These are phyloP conservation scores for Bubo bubo DNA, from an alignment of 2,113 vertebrate genomes.

Conservation along the genomic window DNA sequence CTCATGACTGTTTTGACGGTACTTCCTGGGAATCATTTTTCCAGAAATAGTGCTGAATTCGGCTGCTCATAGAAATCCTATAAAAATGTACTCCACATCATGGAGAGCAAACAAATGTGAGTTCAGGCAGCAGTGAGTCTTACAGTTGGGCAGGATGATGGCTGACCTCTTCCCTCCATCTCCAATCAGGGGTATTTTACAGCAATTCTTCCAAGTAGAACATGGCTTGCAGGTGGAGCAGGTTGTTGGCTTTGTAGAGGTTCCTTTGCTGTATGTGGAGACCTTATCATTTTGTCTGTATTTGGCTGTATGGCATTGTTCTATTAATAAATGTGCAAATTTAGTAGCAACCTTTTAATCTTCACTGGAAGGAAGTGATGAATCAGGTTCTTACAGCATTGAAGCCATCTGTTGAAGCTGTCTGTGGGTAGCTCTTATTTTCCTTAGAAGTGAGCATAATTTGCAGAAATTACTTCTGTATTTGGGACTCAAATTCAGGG, in stretches of 20 bases:
- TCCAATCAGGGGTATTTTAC: not conserved
- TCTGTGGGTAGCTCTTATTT: not conserved
- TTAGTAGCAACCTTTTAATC: not conserved
- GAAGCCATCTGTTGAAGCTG: not conserved
- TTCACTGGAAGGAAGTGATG: not conserved
- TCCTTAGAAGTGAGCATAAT: not conserved
- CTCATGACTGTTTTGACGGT: not conserved
- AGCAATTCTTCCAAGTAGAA: not conserved
- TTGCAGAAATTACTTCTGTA: not conserved
- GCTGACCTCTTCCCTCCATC: not conserved
- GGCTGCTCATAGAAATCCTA: not conserved
- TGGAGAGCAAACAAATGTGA: accelerated
- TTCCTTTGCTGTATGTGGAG: not conserved
- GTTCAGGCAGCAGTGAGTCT: not conserved
- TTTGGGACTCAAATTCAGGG: not conserved
- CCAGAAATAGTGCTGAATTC: not conserved
- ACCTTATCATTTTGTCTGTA: not conserved
- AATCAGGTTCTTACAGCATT: not conserved
- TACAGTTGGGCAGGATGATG: not conserved
- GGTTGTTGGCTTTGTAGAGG: not conserved
- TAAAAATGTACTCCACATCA: not conserved
- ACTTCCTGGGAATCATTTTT: not conserved
- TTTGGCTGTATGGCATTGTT: not conserved
- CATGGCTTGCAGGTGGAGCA: not conserved
- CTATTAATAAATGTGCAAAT: not conserved